Base-by-base conservation (phyloP, 2,797 vertebrate species). In the Chiloscyllium punctatum region DNA sequence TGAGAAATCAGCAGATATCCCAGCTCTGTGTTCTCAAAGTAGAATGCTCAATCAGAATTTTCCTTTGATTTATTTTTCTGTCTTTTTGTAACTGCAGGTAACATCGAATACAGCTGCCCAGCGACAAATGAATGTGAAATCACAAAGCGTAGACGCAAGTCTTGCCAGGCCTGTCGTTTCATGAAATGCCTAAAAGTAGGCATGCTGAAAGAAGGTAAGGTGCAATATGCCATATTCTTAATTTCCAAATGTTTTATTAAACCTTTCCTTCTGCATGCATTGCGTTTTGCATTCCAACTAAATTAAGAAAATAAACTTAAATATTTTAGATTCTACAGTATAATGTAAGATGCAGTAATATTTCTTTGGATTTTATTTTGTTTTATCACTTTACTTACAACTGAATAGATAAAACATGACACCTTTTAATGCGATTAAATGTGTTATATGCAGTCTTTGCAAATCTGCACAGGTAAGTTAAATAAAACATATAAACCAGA, bases 161-260 rank as follows among this genome's bases (percentile, higher is more conserved):
- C 99, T 92, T 99, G 99, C 98, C 99, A 99, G 98, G 99, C 99
- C 96, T 99, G 99, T 97, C 99, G 99, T 97, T 99, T 99, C 98
- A 99, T 99, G 99, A 99, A 99, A 98, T 99, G 99, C 98, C 98
- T 99, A 97, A 99, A 98, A 97, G 99, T 99, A 96, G 99, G 99
- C 97, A 99, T 99, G 99, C 98, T 99, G 98, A 99, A 99, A 97
- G 99, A 99, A 99, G 99, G 99, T 99, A 98, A 98, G 98, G 51
- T 96, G 95, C 27, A 11, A 94, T 8, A 68, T 92, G 3, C 18
- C n/a, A 48, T 74, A 48, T 23, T 57, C 42, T 95, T 95, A 77
- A 95, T 57, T 15, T 95, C 48, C 71, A 77, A 53, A 23, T 77
- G 69, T 74, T 95, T 33, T 5, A 95, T 77, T 53, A 95, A 74